Evolutionary conservation across 2,797 vertebrate species (phyloP).

Genomic region (Hemitrygon akajei): DNA sequence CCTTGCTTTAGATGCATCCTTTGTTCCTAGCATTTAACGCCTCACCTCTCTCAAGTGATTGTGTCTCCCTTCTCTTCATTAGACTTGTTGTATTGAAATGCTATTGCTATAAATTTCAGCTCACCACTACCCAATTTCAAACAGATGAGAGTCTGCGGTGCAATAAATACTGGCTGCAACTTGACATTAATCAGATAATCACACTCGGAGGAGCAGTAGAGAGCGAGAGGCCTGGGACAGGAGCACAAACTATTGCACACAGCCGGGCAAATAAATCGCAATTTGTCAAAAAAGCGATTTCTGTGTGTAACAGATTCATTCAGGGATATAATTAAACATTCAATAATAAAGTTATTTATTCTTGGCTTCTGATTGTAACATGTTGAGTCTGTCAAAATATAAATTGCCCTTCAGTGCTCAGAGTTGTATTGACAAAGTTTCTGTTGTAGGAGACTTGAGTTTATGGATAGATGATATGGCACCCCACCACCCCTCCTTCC

Average conservation of each 20-base stretch:
- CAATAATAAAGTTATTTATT: background rate
- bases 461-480: background rate
- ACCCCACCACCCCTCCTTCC: too few relatives aligned
- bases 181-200: background rate
- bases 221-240: background rate
- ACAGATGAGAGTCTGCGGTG: too few relatives aligned
- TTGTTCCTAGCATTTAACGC: too few relatives aligned
- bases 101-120: background rate
- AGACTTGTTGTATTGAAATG: background rate
- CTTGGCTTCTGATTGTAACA: background rate
- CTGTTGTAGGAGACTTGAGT: background rate
- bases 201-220: background rate
- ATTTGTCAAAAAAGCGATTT: background rate
- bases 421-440: background rate
- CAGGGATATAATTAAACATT: slow-evolving; percentile 16
- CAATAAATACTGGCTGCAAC: slow-evolving; percentile 7
- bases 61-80: background rate
- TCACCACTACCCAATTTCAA: background rate
- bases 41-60: background rate
- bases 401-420: background rate
- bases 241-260: background rate
- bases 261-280: background rate
- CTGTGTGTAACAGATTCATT: background rate
- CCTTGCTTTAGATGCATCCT: background rate
- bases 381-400: background rate